Base-by-base conservation (phyloP, 2,113 vertebrate species). In the Sinosuthora webbiana region DNA sequence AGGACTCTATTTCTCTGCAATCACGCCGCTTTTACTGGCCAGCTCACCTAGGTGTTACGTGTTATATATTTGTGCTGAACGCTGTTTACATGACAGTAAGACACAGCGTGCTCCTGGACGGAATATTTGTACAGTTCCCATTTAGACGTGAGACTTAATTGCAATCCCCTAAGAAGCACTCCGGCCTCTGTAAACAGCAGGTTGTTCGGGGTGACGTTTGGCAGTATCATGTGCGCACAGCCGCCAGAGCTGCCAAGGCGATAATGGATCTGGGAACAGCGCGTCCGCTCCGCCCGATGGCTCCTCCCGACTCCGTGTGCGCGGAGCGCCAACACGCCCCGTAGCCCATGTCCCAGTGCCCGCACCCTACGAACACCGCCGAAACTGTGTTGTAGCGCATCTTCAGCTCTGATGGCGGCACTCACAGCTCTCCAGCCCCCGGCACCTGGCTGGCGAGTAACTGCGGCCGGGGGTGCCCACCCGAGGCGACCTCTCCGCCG, bases 361-460 rank as follows among this genome's bases (percentile, higher is more conserved):
- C 39, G 39, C 59, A 6, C 14, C 17, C 53, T 15, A 1, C 11
- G 1, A 49, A 3, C 73, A 5, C 4, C 28, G 4, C 50, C 37
- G 3, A 10, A 16, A 18, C 0, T 6, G 47, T 1, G 13, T 9
- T 3, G 27, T 0, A n/a, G 59, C 25, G 2, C 10, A 12, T 15
- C 60, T 10, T 11, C 82, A 9, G 45, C 68, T n/a, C 5, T 2
- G 9, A 7, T 0, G 8, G 21, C 2, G 17, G 56, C 55, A 17
- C 20, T 2, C 55, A 1, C 53, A 7, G 11, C 2, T 10, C 25
- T 27, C 18, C 69, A 11, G 2, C 14, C 20, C 65, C 45, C 2
- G 49, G 30, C 70, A 15, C 42, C 25, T 1, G 31, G 24, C 60
- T 31, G 8, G 35, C 1, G 42, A 12, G 7, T 4, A 10, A 31